A percentile compares a stretch with the other conserved stretches of the same genome.
These are phyloP conservation scores for Chlorodrepanis virens DNA, from an alignment of 2,113 vertebrate genomes.

Conservation along the genomic window DNA sequence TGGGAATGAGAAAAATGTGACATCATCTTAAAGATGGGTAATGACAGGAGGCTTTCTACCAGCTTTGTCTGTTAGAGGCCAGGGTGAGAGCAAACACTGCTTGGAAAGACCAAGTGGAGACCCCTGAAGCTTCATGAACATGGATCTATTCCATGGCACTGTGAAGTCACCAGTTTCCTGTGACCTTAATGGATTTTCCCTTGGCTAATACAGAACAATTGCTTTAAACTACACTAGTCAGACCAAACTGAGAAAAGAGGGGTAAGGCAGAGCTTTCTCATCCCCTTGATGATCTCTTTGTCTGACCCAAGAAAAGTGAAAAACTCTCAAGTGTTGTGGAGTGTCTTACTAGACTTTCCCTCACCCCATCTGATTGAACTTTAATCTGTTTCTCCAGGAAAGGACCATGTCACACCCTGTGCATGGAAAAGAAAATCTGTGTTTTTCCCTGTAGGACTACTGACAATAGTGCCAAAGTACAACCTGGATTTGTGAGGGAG, in stretches of 20 bases:
- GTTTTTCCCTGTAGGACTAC: not conserved
- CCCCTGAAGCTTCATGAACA: not conserved
- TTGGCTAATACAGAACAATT: not conserved
- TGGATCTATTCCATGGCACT: not conserved
- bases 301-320: not conserved
- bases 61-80: not conserved
- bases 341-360: not conserved
- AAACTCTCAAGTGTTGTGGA: not conserved
- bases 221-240: not conserved
- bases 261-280: not conserved
- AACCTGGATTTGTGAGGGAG: rapidly evolving
- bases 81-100: not conserved
- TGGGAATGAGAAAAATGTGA: not conserved
- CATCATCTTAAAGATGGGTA: not conserved
- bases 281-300: not conserved
- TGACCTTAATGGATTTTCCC: not conserved
- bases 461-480: not conserved
- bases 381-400: not conserved
- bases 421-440: not conserved
- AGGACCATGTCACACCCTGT: not conserved
- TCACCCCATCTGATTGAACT: not conserved
- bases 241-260: not conserved
- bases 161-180: not conserved
- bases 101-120: not conserved
- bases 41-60: not conserved